A percentile compares a stretch with the other conserved stretches of the same genome.
phyloP scores from a whole-genome alignment of 2,888 invertebrate genomes.

The Lithophane semibrunnea region DNA sequence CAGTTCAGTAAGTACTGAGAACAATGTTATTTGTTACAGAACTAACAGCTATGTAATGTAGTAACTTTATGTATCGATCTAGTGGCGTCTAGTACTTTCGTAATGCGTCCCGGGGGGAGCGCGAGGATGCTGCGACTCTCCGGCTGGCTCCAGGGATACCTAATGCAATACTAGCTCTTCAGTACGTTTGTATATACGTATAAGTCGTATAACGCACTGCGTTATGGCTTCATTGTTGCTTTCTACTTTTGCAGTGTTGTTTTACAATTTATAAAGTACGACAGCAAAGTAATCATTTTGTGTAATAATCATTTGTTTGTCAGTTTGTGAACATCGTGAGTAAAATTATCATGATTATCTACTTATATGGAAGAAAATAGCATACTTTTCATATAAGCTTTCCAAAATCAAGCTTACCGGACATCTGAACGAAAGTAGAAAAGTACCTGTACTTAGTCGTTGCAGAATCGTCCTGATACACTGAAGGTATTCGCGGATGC shows the following conservation, averaged over 20 bases:
- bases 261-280: constrained; percentile 16
- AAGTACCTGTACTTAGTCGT: too few relatives aligned
- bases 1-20: constrained; percentile 62
- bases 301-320: background rate
- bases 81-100: constrained; percentile 85
- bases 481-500: too few relatives aligned
- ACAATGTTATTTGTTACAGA: constrained; percentile 75
- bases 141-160: constrained; percentile 81
- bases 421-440: too few relatives aligned
- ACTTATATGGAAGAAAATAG: background rate
- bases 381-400: background rate
- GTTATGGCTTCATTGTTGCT: constrained; percentile 71
- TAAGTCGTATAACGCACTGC: constrained; percentile 65
- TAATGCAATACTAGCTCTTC: constrained; percentile 87
- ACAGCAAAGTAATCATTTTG: background rate
- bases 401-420: background rate
- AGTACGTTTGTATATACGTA: constrained; percentile 69
- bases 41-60: constrained; percentile 80
- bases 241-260: constrained; percentile 41
- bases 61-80: constrained; percentile 87
- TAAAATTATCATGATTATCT: background rate
- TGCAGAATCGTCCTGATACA: background rate
- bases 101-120: constrained; percentile 87
- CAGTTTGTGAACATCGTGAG: background rate
- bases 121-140: constrained; percentile 86